phyloP scores from a whole-genome alignment of 1,140 invertebrate species.

The Drosophila lacertosa region DNA sequence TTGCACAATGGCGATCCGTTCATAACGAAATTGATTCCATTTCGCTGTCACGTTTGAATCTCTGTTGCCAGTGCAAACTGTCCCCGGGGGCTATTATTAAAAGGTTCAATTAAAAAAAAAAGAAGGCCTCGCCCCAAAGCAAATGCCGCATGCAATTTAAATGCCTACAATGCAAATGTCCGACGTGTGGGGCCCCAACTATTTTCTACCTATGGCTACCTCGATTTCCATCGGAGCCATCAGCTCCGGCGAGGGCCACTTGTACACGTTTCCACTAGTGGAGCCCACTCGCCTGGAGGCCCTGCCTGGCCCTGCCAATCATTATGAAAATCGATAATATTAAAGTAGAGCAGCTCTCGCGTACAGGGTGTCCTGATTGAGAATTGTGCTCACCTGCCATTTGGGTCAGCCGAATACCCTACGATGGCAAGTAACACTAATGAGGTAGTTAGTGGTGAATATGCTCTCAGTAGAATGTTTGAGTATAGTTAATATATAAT shows the following conservation, averaged over 20 bases:
- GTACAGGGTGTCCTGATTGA: slow-evolving; percentile 27
- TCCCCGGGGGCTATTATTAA: slow-evolving; percentile 38
- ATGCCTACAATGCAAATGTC: slow-evolving; percentile 50
- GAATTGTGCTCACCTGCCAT: not conserved
- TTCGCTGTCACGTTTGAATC: slow-evolving; percentile 26
- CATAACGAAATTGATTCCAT: slow-evolving; percentile 49
- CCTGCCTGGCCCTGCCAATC: slow-evolving; percentile 46
- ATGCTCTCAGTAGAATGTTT: too few species aligned
- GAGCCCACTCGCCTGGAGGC: slow-evolving; percentile 11
- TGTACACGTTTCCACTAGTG: slow-evolving; percentile 51
- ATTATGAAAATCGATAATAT: slow-evolving; percentile 62
- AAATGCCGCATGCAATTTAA: slow-evolving; percentile 41
- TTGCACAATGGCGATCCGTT: slow-evolving; percentile 33
- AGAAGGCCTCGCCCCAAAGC: not conserved
- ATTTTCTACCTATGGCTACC: slow-evolving; percentile 2
- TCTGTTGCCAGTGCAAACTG: slow-evolving; percentile 16
- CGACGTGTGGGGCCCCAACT: not conserved
- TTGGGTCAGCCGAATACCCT: not conserved
- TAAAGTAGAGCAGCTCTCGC: slow-evolving; percentile 34
- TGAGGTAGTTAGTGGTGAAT: not conserved
- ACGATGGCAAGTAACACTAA: not conserved
- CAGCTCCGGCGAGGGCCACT: slow-evolving; percentile 40
- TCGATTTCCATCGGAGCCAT: slow-evolving; percentile 18
- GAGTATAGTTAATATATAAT: too few species aligned
- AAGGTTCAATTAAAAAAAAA: slow-evolving; percentile 6